phyloP scores from a whole-genome alignment of 2,113 vertebrate genomes.

The Cyprinodon variegatus region DNA sequence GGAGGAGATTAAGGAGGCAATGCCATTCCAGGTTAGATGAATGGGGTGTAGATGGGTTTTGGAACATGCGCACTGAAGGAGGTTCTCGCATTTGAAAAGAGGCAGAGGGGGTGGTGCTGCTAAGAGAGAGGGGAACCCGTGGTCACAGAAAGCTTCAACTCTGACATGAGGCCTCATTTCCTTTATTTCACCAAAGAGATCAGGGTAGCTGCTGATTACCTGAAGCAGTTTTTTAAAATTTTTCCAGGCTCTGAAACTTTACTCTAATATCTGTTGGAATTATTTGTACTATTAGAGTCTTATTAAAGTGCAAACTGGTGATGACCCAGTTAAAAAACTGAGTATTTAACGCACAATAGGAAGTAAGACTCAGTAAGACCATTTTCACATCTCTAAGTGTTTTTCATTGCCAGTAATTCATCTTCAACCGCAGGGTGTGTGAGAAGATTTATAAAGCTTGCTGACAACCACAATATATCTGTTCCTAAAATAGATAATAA shows the following conservation, averaged over 20 bases:
- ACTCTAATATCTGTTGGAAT: background rate
- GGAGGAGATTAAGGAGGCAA: slow-evolving; percentile 62
- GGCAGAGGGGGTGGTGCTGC: slow-evolving; percentile 37
- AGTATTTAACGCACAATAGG: too few species aligned
- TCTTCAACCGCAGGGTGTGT: too few species aligned
- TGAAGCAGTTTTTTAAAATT: background rate
- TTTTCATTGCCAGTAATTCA: too few species aligned
- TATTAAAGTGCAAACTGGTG: background rate
- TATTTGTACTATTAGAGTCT: background rate
- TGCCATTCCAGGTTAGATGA: slow-evolving; percentile 51
- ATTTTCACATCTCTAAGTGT: too few species aligned
- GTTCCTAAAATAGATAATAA: too few species aligned
- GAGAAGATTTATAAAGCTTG: too few species aligned
- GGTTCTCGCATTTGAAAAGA: slow-evolving; percentile 67
- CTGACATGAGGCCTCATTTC: background rate
- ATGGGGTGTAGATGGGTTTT: slow-evolving; percentile 45
- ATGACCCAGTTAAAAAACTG: background rate
- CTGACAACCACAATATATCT: too few species aligned
- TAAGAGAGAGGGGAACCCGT: background rate
- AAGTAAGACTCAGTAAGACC: too few species aligned
- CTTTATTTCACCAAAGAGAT: background rate
- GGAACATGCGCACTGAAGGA: slow-evolving; percentile 48
- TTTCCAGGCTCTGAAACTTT: background rate
- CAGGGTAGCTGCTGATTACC: background rate
- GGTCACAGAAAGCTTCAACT: slow-evolving; percentile 14